phyloP scores from a whole-genome alignment of 1,140 invertebrate species.

The Anastrepha obliqua region DNA sequence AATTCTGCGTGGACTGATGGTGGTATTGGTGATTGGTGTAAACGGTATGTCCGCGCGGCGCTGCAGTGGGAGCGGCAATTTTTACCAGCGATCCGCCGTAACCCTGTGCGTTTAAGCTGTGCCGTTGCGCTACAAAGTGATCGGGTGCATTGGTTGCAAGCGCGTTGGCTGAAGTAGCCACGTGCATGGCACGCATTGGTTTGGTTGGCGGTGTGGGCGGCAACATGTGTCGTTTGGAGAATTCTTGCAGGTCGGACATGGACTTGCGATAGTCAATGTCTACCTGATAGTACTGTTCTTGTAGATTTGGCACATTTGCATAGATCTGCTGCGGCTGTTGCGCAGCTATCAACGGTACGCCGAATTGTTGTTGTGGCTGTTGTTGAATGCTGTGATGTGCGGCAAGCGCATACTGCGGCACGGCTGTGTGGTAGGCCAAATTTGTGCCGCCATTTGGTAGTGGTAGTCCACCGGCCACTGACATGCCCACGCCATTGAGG shows the following conservation, averaged over 20 bases:
- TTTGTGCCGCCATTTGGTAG: conserved; percentile 60
- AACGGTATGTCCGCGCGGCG: conserved; percentile 54
- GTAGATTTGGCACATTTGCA: conserved; percentile 64
- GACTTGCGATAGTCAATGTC: conserved; percentile 76
- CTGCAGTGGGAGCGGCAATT: conserved; percentile 58
- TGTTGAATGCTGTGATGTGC: not conserved
- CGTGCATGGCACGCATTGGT: conserved; percentile 71
- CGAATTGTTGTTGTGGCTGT: conserved; percentile 60
- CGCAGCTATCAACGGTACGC: conserved; percentile 58
- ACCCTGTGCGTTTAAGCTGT: conserved; percentile 56
- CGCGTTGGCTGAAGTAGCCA: conserved; percentile 58
- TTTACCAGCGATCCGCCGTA: conserved; percentile 70
- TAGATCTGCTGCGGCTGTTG: conserved; percentile 64
- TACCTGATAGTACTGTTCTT: conserved; percentile 66
- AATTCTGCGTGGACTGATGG: conserved; percentile 69
- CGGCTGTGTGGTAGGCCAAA: not conserved
- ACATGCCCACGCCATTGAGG: conserved; percentile 71
- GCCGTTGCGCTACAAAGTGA: conserved; percentile 60
- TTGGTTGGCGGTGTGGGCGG: conserved; percentile 70
- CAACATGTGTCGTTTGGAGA: conserved; percentile 67
- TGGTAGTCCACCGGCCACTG: conserved; percentile 9
- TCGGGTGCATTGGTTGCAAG: not conserved
- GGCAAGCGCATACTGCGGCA: conserved; percentile 31
- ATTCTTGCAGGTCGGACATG: conserved; percentile 76
- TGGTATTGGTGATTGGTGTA: conserved; percentile 63